phyloP scores from a whole-genome alignment of 1,140 invertebrate species.

The Penaeus chinensis region DNA sequence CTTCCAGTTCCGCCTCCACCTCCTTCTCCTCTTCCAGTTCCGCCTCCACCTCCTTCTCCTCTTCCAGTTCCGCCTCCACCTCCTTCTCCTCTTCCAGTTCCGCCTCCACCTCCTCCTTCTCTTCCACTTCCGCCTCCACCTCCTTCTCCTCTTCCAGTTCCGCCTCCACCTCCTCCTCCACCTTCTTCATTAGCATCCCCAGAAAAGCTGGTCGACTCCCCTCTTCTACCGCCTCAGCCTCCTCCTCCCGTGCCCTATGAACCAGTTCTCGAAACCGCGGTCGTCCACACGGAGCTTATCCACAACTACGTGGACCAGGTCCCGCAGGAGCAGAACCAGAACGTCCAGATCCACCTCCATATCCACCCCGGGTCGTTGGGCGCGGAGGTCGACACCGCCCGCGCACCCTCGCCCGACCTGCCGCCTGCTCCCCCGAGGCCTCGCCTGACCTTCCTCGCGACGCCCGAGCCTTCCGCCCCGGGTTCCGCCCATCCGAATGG shows the following conservation, averaged over 20 bases:
- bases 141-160: background rate
- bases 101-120: background rate
- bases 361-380: slow-evolving; percentile 35
- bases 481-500: background rate
- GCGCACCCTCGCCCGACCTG: background rate
- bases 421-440: background rate
- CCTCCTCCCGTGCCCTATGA: background rate
- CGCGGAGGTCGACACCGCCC: background rate
- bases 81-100: background rate
- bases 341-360: slow-evolving; percentile 45
- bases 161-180: background rate
- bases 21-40: background rate
- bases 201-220: background rate
- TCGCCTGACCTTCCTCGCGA: background rate
- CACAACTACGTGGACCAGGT: slow-evolving; percentile 18
- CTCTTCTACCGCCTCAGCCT: background rate
- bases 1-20: background rate
- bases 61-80: background rate
- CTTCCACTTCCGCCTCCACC: background rate
- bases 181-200: background rate
- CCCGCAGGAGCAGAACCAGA: slow-evolving; percentile 35
- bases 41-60: background rate
- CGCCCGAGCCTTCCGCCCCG: background rate
- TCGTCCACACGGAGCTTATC: slow-evolving; percentile 27
- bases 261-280: background rate